Percentiles rank a stretch among this genome's conserved stretches.
Evolutionary conservation across 2,888 invertebrate species (phyloP).

Genomic region (Megamerina dolium): DNA sequence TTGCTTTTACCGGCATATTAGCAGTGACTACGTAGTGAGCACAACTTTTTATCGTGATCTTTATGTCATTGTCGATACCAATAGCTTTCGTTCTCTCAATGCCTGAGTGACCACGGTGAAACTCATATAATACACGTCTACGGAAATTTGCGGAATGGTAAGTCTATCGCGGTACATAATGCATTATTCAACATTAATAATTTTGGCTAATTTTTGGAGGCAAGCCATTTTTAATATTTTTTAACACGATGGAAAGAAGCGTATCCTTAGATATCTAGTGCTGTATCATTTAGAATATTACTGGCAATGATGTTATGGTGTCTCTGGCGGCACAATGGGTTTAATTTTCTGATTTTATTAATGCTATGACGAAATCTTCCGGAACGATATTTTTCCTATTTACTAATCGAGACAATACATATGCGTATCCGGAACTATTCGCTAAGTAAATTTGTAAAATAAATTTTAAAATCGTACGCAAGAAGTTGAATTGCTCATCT

Average conservation of each 20-base stretch:
- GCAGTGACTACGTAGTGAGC: neutral
- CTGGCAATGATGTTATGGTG: conserved; percentile 6
- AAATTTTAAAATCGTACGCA: conserved; percentile 25
- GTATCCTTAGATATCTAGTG: conserved; percentile 2
- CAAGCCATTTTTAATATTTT: neutral
- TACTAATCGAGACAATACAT: conserved; percentile 10
- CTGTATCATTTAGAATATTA: conserved; percentile 8
- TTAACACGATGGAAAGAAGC: neutral
- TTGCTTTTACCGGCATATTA: conserved; percentile 1
- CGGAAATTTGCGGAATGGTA: neutral
- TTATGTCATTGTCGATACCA: neutral
- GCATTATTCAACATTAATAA: too few species aligned
- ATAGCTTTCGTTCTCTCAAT: conserved; percentile 2
- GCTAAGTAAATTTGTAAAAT: conserved; percentile 22
- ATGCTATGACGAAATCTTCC: conserved; percentile 11
- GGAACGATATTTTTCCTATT: neutral
- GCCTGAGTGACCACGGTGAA: conserved; percentile 1
- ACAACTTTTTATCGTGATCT: neutral
- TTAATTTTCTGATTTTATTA: conserved; percentile 3
- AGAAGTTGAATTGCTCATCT: conserved; percentile 21
- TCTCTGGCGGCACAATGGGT: conserved; percentile 1
- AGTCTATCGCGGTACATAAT: neutral
- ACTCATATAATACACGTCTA: neutral
- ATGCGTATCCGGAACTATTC: conserved; percentile 23
- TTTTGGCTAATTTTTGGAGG: neutral